Evolutionary conservation across 2,888 invertebrate species (phyloP), one percentile per base, ranked within the genome.

Genomic region (Amblyjoppa proteus): DNA sequence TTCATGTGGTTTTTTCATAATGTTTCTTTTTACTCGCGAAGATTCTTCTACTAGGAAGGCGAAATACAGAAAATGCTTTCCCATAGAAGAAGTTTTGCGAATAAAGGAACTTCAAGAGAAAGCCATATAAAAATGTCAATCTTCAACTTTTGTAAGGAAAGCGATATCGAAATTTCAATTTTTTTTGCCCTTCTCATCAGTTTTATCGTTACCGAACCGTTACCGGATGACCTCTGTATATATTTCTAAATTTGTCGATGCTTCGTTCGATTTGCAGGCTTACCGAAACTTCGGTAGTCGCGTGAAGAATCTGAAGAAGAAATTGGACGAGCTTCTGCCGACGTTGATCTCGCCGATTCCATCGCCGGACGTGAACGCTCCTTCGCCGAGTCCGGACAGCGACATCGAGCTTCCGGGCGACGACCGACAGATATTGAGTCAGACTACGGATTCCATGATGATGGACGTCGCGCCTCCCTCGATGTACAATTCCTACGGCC

Each of bases 231-330:
- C 13, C 13, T 45, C 13, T 3, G 53, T 16, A 53, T 7, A 5
- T 20, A 9, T 7, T 20, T 2, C 20, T 9, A 7, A 20, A 53
- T 2, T 20, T n/a, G 20, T 0, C 20, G 20, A 53, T 53, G 20
- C 28, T 64, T 64, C n/a, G 13, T 38, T 45, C 13, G 20, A 51
- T 49, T 89, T 93, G 20, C 92, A 99, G 98, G 99, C 99, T 1
- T 99, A 99, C 93, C 98, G 97, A 94, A 98, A 98, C 93, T 99
- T 99, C 94, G 98, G 98, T 0, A 96, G 96, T 16, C 96, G 98
- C 84, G 98, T 99, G 0, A 97, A 98, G 91, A 96, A 96, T 76
- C 95, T 99, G 71, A 97, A 98, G 93, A 96, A 97, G 77, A 98
- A 98, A 92, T 94, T 99, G 28, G 98, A 98, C 89, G 98, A 98